Evolutionary conservation across 2,797 vertebrate species (phyloP).

Genomic region (Falco novaeseelandiae): DNA sequence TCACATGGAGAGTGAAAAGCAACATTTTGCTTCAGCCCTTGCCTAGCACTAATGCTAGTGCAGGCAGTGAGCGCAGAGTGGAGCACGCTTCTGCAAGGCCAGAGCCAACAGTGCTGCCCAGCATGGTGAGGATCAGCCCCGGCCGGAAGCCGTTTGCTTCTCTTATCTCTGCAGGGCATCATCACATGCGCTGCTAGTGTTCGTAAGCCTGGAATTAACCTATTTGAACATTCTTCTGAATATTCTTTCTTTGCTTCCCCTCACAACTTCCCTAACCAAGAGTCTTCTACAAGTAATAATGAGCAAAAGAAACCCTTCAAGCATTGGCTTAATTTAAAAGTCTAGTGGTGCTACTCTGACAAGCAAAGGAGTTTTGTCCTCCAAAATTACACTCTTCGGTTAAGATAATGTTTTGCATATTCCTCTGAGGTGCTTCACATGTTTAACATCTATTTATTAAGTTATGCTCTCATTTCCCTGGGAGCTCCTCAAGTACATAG

Average conservation of each 20-base stretch:
- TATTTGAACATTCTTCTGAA: neutral
- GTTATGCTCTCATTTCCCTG: neutral
- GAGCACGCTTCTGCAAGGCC: neutral
- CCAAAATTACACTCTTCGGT: neutral
- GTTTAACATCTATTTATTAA: neutral
- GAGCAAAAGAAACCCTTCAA: neutral
- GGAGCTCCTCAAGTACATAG: neutral
- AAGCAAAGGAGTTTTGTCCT: neutral
- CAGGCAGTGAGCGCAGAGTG: neutral
- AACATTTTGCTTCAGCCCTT: neutral
- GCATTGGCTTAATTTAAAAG: neutral
- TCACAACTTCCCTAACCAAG: neutral
- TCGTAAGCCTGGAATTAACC: neutral
- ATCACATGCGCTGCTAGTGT: neutral
- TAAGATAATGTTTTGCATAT: neutral
- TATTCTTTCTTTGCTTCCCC: neutral
- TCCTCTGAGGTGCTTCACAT: neutral
- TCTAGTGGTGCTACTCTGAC: neutral
- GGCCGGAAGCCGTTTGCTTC: neutral
- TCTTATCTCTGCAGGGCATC: neutral
- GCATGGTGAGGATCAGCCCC: neutral
- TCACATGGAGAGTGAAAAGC: neutral
- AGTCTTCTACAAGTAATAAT: neutral
- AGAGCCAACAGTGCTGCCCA: fast-evolving
- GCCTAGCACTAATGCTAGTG: neutral